Base-by-base conservation (phyloP, 2,888 invertebrate species). In the Drosophila suboccidentalis region DNA sequence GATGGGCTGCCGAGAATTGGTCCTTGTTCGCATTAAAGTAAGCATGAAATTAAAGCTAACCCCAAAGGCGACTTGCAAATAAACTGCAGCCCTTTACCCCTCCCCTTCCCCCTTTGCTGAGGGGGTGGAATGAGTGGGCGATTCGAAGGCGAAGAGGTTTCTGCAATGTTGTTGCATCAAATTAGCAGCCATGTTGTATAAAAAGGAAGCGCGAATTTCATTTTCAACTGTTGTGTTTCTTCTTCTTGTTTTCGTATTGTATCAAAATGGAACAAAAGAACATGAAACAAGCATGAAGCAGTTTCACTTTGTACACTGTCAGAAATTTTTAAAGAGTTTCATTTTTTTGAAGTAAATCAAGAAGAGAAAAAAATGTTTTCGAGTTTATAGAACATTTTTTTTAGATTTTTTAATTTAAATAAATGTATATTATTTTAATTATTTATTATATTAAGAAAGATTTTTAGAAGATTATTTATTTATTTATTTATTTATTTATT, bases 1-100 rank as follows among this genome's bases (percentile, higher is more conserved):
- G 66, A 29, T 22, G 39, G 17, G 44, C 22, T 51, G 58, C 46
- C 54, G 38, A 66, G 68, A 44, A 60, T 63, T 72, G 64, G 50
- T 62, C 58, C 73, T 82, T 86, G 86, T 84, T 79, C 69, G 71
- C 80, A 87, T 91, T 91, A 91, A 91, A 91, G 91, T 87, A 91
- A 91, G 90, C 91, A 90, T 91, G 91, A 91, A 91, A 91, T 91
- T 91, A 90, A 91, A 91, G 91, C 80, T 82, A 82, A 76, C 80
- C 81, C 86, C 75, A 74, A 87, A 78, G 78, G 74, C 80, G 71
- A 80, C 70, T 80, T 75, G 72, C 75, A 79, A 80, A 82, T 80
- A 81, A 82, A 81, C 79, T 82, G 82, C 82, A 81, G 73, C 77
- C 63, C 61, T 22, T 19, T 15, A 1, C 26, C 6, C 22, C 29